Evolutionary conservation across 2,888 invertebrate species (phyloP).

Genomic region (Hydropsyche betteni): DNA sequence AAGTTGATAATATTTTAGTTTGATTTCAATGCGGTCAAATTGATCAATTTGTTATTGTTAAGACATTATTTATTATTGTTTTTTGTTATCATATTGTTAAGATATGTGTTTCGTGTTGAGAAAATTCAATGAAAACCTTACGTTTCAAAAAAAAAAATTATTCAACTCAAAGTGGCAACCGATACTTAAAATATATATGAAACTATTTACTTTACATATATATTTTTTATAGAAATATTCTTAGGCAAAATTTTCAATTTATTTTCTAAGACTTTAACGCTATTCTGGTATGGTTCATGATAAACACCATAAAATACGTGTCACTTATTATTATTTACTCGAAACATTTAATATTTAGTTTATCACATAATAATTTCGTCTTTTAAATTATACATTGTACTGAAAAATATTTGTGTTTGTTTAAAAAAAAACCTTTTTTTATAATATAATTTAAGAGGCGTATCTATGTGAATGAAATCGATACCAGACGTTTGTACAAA

Average conservation of each 20-base stretch:
- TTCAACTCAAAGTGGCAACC: slow-evolving; percentile 8
- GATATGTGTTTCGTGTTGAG: slow-evolving; percentile 2
- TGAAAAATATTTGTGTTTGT: background rate
- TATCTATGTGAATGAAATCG: slow-evolving; percentile 6
- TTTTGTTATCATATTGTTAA: slow-evolving; percentile 15
- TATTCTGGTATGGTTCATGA: no score
- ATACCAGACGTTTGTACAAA: slow-evolving; percentile 33
- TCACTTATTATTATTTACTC: no score
- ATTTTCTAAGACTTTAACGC: no score
- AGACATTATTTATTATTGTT: background rate
- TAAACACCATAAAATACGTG: no score
- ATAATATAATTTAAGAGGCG: no score
- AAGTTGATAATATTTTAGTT: no score
- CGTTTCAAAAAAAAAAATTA: slow-evolving; percentile 10
- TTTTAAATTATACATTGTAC: no score
- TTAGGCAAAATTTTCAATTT: slow-evolving; percentile 13
- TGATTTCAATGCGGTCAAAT: no score
- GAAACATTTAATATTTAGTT: background rate
- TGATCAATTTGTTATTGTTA: no score
- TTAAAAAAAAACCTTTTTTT: background rate
- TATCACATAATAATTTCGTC: background rate
- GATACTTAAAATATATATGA: slow-evolving; percentile 8
- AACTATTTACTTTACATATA: slow-evolving; percentile 27
- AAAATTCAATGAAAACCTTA: slow-evolving; percentile 1
- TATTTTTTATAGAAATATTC: slow-evolving; percentile 31